These are phyloP conservation scores for Poecilia gillii DNA, from an alignment of 2,797 vertebrate species.

Conservation along the genomic window DNA sequence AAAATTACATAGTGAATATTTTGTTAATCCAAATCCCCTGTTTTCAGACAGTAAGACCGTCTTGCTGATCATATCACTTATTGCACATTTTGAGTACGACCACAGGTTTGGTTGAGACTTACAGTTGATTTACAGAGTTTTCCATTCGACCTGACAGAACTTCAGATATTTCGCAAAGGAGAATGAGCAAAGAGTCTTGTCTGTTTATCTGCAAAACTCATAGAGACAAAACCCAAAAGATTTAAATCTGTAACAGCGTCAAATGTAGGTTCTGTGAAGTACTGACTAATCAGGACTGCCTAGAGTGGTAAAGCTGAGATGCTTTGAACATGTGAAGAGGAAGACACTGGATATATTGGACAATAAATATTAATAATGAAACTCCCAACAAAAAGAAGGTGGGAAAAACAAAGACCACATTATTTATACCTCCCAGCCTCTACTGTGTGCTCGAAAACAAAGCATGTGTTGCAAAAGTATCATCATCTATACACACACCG, in stretches of 20 bases:
- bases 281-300: not conserved
- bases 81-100: not conserved
- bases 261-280: not conserved
- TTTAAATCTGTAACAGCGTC: not conserved
- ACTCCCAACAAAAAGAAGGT: not conserved
- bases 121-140: not conserved
- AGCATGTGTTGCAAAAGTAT: not conserved
- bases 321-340: not conserved
- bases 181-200: not conserved
- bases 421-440: not conserved
- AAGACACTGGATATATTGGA: not conserved
- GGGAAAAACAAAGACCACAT: not conserved
- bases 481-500: not conserved
- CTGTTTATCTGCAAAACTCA: not conserved
- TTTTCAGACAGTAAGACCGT: constrained; percentile 2
- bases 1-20: constrained; percentile 4
- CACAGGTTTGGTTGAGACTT: not conserved
- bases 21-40: constrained; percentile 11
- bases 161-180: not conserved
- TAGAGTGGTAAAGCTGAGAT: not conserved
- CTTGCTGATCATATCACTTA: constrained; percentile 4
- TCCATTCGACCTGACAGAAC: not conserved
- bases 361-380: not conserved
- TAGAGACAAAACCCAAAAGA: not conserved
- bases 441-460: not conserved